phyloP scores from a whole-genome alignment of 2,797 vertebrate species.

The Scomberomorus guttatus region DNA sequence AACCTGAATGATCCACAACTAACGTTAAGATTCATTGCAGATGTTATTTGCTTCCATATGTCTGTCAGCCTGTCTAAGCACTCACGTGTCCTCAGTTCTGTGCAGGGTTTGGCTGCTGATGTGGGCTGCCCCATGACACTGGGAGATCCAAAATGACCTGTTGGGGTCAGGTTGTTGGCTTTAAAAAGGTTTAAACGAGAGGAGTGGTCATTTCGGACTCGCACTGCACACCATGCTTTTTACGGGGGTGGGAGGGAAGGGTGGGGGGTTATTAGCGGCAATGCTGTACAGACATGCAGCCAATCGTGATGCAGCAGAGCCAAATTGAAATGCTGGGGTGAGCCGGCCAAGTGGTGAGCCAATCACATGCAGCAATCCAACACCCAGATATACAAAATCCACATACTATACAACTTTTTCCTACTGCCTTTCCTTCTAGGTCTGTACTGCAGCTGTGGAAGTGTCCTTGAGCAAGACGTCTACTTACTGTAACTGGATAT shows the following conservation, averaged over 20 bases:
- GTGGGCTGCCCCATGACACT: slow-evolving; percentile 85
- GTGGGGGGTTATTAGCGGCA: neutral
- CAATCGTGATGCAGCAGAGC: slow-evolving; percentile 43
- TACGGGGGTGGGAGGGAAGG: neutral
- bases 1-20: neutral
- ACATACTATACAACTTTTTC: neutral
- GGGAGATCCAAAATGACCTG: slow-evolving; percentile 90
- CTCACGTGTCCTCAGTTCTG: slow-evolving; percentile 88
- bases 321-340: slow-evolving; percentile 8
- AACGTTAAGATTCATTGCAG: neutral
- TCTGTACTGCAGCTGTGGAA: neutral
- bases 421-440: neutral
- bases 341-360: slow-evolving; percentile 50
- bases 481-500: no score
- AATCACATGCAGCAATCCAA: slow-evolving; percentile 72
- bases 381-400: neutral
- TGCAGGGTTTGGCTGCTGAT: slow-evolving; percentile 89
- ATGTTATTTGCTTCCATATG: slow-evolving; percentile 17
- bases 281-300: slow-evolving; percentile 56
- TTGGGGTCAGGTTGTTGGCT: slow-evolving; percentile 64
- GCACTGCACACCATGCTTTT: slow-evolving; percentile 78
- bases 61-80: slow-evolving; percentile 47
- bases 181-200: slow-evolving; percentile 50
- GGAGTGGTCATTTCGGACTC: neutral
- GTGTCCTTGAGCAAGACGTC: no score